Evolutionary conservation across 2,888 invertebrate genomes (phyloP), one percentile per base, ranked within the genome.

Genomic region (Phytoseiulus persimilis): DNA sequence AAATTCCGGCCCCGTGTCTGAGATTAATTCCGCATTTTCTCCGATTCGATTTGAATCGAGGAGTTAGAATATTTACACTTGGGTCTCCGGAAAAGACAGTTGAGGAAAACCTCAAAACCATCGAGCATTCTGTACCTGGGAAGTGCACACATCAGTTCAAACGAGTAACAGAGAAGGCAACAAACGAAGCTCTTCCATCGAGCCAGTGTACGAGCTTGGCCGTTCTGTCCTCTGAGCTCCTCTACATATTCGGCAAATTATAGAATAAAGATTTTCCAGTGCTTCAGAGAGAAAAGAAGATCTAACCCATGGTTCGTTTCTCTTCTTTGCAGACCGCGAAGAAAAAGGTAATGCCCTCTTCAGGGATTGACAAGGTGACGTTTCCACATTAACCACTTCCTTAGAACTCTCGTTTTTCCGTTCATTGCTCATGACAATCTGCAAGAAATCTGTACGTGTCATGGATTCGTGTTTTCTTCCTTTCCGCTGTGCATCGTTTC

Each of bases 341-440:
- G 87, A 87, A 87, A 87, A 87, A 87, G 87, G 87, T 87, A 87
- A 87, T 87, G 87, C 87, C 87, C 45, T 33, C 87, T n/a, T 87
- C 87, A 87, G 87, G 87, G 23, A 87, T 87, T 87, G 87, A 87
- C 87, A 87, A 87, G 87, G 87, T 87, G 87, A 87, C 32, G 87
- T 87, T 33, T 87, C 87, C 39, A 32, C 87, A 39, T 87, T 87
- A 33, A 32, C 87, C 32, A 32, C 32, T 28, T 39, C 32, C 45
- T 87, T 32, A 33, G 31, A 23, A 28, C 18, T 3, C 18, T 23
- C 18, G 65, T 65, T 65, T 65, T 65, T 28, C 18, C 65, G 23
- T 65, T 14, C 28, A 23, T 65, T 28, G 65, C 18, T 65, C 18
- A 28, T 28, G 65, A 3, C 23, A 11, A 65, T 65, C 2, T 3